Conservation (phyloP, 2,797 vertebrate species). For the Darevskia mixta region DNA sequence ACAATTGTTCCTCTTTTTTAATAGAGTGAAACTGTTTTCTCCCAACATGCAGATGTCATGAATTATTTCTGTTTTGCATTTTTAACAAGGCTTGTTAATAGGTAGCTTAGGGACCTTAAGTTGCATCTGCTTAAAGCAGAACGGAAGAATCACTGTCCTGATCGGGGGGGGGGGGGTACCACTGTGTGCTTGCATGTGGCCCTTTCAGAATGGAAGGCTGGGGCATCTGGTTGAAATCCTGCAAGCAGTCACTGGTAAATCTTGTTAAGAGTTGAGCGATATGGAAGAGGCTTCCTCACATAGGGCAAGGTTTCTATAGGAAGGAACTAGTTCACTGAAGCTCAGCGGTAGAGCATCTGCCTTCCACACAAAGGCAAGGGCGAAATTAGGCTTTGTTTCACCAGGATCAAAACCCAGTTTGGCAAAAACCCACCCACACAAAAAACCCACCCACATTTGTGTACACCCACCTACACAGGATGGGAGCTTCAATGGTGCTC, state of each 20-base stretch:
- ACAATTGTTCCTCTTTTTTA: background rate
- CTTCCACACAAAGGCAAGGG: no score
- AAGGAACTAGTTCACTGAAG: background rate
- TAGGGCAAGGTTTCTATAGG: background rate
- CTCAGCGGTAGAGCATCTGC: no score
- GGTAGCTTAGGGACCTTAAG: constrained; percentile 7
- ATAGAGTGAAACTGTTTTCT: background rate
- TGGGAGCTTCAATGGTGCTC: no score
- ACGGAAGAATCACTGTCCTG: background rate
- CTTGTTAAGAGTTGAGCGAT: no score
- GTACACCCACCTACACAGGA: no score
- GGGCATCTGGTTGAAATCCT: background rate
- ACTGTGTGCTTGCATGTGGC: background rate
- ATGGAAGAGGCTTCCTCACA: background rate
- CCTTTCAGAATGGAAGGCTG: background rate
- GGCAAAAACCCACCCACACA: no score
- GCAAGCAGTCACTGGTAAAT: background rate
- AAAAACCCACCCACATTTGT: no score
- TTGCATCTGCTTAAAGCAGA: constrained; percentile 18
- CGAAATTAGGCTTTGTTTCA: no score
- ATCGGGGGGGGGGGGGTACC: background rate
- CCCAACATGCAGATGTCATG: constrained; percentile 10
- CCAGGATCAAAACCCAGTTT: no score
- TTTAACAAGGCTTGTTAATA: constrained; percentile 14
- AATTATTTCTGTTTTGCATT: constrained; percentile 18